Evolutionary conservation across 1,140 invertebrate species (phyloP).

Genomic region (Thalassaphorura encarpata): DNA sequence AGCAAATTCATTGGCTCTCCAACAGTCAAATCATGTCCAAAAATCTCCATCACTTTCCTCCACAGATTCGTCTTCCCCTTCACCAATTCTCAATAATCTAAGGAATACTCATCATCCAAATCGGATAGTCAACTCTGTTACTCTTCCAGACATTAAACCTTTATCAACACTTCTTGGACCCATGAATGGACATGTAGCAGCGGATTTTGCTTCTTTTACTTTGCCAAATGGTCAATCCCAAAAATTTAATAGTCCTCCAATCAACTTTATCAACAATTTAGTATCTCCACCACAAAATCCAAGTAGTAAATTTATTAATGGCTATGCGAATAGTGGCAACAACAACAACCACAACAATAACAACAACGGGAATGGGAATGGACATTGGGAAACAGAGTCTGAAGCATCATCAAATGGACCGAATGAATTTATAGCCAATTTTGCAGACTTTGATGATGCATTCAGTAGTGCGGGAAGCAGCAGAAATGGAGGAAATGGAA

Average conservation of each 20-base stretch:
- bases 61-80: slow-evolving; percentile 22
- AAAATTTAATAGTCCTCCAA: too few species aligned
- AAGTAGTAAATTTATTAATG: slow-evolving; percentile 13
- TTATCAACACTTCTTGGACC: slow-evolving; percentile 15
- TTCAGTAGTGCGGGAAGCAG: slow-evolving; percentile 21
- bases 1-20: neutral
- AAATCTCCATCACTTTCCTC: slow-evolving; percentile 30
- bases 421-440: slow-evolving; percentile 33
- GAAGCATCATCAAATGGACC: too few species aligned
- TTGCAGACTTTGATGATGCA: slow-evolving; percentile 36
- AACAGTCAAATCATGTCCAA: slow-evolving; percentile 15
- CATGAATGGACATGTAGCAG: too few species aligned
- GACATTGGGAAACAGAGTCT: neutral
- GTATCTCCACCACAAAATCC: neutral
- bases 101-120: slow-evolving; percentile 4
- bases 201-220: too few species aligned
- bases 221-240: too few species aligned
- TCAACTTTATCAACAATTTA: slow-evolving; percentile 32
- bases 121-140: slow-evolving; percentile 29
- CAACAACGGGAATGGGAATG: neutral
- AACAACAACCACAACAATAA: neutral
- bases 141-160: slow-evolving; percentile 30
- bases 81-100: slow-evolving; percentile 1
- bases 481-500: too few species aligned
- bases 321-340: slow-evolving; percentile 6